Evolutionary conservation across 2,888 invertebrate genomes (phyloP), one percentile per base, ranked within the genome.

Genomic region (Pocota personata): DNA sequence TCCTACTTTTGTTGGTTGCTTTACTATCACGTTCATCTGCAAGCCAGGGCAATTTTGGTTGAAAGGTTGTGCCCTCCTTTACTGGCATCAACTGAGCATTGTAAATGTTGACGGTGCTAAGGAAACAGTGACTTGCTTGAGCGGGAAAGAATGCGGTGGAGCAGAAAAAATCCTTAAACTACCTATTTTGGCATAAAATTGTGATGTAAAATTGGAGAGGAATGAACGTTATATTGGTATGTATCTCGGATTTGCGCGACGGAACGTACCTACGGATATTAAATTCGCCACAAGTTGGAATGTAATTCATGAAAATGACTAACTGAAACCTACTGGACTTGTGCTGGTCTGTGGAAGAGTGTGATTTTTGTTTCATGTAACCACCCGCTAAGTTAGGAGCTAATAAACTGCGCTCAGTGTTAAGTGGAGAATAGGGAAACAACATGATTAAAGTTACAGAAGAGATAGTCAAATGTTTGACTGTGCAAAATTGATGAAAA

Each of bases 81-180:
- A 27, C 24, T 67, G 66, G 66, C 66, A 37, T 67, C 50, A 67
- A 67, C 24, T 37, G 37, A 37, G 24, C 50, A 67, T 37, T 52
- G 50, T 16, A 52, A 67, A 52, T 24, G 24, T 12, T 67, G 10
- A 52, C 24, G 24, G 35, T 2, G n/a, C 19, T 10, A 46, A 19
- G 5, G n/a, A 24, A 24, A 4, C 4, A 24, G 24, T 24, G 24
- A 60, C 21, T 40, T 14, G 30, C 12, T 8, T 2, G 14, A 10
- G 16, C 10, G n/a, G 30, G 30, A 30, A 46, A 27, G 19, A 60
- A 35, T 14, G 43, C 8, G 19, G 37, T 67, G 50, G 32, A 37
- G 24, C 50, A 52, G 21, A 52, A 46, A 24, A 52, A 48, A 3
- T 32, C 21, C 24, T 21, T 37, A 50, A 21, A 52, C 66, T 37